Evolutionary conservation across 2,797 vertebrate genomes (phyloP), one percentile per base, ranked within the genome.

Genomic region (Rhabdophis nuchalis): DNA sequence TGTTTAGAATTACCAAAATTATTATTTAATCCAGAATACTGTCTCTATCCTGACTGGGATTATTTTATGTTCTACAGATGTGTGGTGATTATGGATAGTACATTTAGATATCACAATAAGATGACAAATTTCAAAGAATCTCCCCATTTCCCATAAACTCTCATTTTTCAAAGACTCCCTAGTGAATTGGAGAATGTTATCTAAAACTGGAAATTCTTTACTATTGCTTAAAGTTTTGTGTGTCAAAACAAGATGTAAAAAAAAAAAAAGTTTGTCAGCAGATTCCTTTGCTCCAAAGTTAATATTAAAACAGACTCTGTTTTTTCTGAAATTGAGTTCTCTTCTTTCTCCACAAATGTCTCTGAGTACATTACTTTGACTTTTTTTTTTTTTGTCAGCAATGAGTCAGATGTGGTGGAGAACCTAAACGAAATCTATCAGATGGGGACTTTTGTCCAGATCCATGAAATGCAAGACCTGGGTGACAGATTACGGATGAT

Each of bases 401-500:
- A 99, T 3, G 99, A 99, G 93, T 98, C 98, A 0, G 99, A 99
- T 13, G 98, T 99, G 92, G 98, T 99, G 68, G 98, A 98, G 93
- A 98, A 97, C 96, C 97, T 99, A 86, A 98, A 99, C 2, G 98
- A 98, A 36, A 92, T 99, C 94, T 99, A 99, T 95, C 97, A 97
- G 93, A 99, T 98, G 0, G 99, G 99, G 58, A 99, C 99, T 0
- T 99, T 99, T 53, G 99, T 99, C 41, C 99, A 99, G 97, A 99
- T 99, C 87, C 99, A 99, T 9, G 99, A 99, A 96, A 99, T 99
- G 99, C 99, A 99, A 97, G 99, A 99, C 96, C 98, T 99, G 1
- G 99, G 99, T 2, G 99, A 99, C 97, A 99, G 99, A 95, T 95
- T 99, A 88, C 98, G 99, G 11, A 99, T 99, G 99, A 99, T 99